Evolutionary conservation across 2,797 vertebrate species (phyloP).

Genomic region (Argentina silus): DNA sequence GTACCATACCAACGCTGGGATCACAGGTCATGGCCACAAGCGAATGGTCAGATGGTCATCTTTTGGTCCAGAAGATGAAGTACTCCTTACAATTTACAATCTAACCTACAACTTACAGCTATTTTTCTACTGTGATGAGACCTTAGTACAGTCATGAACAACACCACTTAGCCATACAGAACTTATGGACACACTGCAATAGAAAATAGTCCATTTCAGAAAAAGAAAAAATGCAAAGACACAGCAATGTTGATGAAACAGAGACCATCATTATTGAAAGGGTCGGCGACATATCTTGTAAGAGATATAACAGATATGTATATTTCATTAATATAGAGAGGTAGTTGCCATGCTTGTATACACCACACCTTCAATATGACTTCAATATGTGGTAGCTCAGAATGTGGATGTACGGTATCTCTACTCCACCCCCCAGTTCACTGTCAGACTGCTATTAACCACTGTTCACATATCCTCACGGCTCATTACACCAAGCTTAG

Average conservation of each 20-base stretch:
- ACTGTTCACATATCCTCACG: slow-evolving; percentile 2
- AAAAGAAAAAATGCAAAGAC: background rate
- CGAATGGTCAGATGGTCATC: slow-evolving; percentile 51
- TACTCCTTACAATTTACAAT: slow-evolving; percentile 36
- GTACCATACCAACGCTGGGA: slow-evolving; percentile 36
- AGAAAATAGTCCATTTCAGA: too few species aligned
- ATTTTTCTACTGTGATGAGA: slow-evolving; percentile 36
- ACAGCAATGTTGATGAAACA: background rate
- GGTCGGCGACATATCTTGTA: background rate
- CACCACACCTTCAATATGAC: slow-evolving; percentile 6
- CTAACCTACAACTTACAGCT: slow-evolving; percentile 5
- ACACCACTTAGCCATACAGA: background rate
- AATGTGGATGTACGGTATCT: background rate
- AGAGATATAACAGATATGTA: background rate
- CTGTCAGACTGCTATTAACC: background rate
- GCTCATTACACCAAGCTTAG: slow-evolving; percentile 12
- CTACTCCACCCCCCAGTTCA: background rate
- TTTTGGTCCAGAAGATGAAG: slow-evolving; percentile 32
- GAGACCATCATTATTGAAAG: too few species aligned
- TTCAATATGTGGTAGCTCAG: background rate
- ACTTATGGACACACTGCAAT: background rate
- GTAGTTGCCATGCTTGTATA: too few species aligned
- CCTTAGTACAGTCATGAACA: background rate
- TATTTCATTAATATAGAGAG: background rate
- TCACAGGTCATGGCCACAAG: slow-evolving; percentile 54